These are phyloP conservation scores for Coptodon bakossiorum DNA, from an alignment of 2,113 vertebrate genomes.

Conservation along the genomic window DNA sequence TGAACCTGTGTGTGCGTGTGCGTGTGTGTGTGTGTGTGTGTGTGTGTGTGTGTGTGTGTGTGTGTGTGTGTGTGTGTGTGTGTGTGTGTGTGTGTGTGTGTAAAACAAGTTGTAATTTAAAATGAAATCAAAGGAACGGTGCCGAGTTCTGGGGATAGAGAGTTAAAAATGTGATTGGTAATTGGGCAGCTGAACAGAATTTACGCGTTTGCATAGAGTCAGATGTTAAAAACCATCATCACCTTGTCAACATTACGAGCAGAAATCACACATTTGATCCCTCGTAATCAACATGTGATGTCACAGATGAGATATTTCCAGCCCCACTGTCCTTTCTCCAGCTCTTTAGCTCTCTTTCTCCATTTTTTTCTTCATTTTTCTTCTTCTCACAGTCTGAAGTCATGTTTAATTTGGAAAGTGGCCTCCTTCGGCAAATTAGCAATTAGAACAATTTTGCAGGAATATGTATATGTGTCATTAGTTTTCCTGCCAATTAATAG, in stretches of 20 bases:
- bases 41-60: background rate
- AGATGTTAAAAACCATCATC: background rate
- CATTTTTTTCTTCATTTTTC: background rate
- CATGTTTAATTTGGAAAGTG: conserved; percentile 93
- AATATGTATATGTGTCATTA: conserved; percentile 99
- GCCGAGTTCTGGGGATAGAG: conserved; percentile 5
- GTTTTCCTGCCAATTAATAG: conserved; percentile 97
- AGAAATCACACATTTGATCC: conserved; percentile 62
- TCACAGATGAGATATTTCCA: conserved; percentile 56
- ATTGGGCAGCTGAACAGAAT: conserved; percentile 34
- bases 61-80: background rate
- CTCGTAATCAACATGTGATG: conserved; percentile 69
- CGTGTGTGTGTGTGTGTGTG: background rate
- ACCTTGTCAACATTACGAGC: conserved; percentile 45
- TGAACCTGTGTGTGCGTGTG: too few species aligned
- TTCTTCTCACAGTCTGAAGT: conserved; percentile 77
- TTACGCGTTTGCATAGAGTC: background rate
- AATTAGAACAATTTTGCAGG: conserved; percentile 98
- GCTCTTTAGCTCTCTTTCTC: background rate
- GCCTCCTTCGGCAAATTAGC: conserved; percentile 96
- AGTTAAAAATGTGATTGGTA: conserved; percentile 44
- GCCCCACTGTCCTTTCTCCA: conserved; percentile 59
- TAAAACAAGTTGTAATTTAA: background rate
- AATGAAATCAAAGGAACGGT: background rate
- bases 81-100: background rate